Evolutionary conservation across 2,888 invertebrate species (phyloP).

Genomic region (Phaedon cochleariae): DNA sequence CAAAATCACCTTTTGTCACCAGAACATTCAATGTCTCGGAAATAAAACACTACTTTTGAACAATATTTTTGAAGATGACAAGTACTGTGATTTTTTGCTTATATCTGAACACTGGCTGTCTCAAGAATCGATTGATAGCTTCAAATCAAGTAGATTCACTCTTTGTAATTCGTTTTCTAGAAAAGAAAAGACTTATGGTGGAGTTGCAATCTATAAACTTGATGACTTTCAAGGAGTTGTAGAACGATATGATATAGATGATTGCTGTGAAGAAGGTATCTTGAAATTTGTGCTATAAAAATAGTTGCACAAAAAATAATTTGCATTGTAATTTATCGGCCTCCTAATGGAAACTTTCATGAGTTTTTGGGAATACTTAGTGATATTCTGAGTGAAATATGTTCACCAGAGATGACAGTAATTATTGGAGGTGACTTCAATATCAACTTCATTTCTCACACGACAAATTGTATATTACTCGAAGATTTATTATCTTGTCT

Average conservation of each 20-base stretch:
- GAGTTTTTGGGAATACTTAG: not conserved
- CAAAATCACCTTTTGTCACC: not conserved
- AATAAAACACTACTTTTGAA: not conserved
- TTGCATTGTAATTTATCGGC: not conserved
- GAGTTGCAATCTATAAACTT: not conserved
- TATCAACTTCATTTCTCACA: not conserved
- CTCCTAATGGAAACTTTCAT: not conserved
- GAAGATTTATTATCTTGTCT: not conserved
- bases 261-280: not conserved
- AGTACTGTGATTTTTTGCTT: not conserved
- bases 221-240: not conserved
- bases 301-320: not conserved
- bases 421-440: not conserved
- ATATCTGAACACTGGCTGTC: slow-evolving; percentile 3
- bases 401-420: not conserved
- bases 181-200: not conserved
- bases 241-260: not conserved
- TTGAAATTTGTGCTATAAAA: not conserved
- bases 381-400: not conserved
- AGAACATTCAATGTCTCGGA: not conserved
- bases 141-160: not conserved
- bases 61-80: not conserved
- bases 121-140: not conserved
- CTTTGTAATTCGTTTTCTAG: not conserved
- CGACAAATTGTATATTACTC: not conserved